Evolutionary conservation across 2,888 invertebrate genomes (phyloP).

Genomic region (Athrips mouffetella): DNA sequence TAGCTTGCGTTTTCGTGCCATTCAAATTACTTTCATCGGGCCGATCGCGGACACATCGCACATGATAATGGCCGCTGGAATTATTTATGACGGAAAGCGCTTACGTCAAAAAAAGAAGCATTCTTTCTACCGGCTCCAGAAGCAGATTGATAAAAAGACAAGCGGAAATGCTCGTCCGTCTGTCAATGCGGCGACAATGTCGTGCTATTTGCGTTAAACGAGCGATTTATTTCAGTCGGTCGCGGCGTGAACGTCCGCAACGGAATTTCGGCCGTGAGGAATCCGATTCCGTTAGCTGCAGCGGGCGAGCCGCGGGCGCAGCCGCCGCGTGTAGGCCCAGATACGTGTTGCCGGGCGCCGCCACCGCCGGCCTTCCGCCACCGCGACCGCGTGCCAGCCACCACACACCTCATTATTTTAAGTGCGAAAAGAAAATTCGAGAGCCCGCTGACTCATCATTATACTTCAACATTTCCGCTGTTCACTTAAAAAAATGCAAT

Average conservation of each 20-base stretch:
- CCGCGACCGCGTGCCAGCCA: slow-evolving; percentile 32
- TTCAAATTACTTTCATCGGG: slow-evolving; percentile 41
- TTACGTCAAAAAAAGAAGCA: slow-evolving; percentile 58
- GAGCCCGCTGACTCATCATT: slow-evolving; percentile 66
- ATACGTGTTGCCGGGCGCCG: slow-evolving; percentile 38
- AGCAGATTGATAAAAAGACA: slow-evolving; percentile 56
- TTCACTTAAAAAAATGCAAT: no score
- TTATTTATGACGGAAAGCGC: slow-evolving; percentile 47
- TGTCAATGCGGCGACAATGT: slow-evolving; percentile 73
- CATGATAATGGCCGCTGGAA: slow-evolving; percentile 38
- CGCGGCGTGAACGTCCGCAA: slow-evolving; percentile 72
- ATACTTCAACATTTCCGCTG: no score
- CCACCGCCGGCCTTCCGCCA: slow-evolving; percentile 24
- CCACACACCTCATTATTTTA: slow-evolving; percentile 52
- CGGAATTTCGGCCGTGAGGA: slow-evolving; percentile 74
- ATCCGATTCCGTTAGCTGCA: slow-evolving; percentile 67
- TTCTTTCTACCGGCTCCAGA: slow-evolving; percentile 17
- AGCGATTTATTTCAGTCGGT: slow-evolving; percentile 76
- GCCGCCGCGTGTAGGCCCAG: slow-evolving; percentile 28
- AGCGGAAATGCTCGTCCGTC: slow-evolving; percentile 70
- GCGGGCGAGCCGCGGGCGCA: slow-evolving; percentile 13
- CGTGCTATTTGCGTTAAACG: slow-evolving; percentile 75
- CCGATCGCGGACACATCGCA: slow-evolving; percentile 24
- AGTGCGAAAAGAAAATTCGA: slow-evolving; percentile 72
- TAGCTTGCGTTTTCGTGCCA: slow-evolving; percentile 33